Conservation (phyloP, 1,140 invertebrate genomes). For the Anagrus nilaparvatae region DNA sequence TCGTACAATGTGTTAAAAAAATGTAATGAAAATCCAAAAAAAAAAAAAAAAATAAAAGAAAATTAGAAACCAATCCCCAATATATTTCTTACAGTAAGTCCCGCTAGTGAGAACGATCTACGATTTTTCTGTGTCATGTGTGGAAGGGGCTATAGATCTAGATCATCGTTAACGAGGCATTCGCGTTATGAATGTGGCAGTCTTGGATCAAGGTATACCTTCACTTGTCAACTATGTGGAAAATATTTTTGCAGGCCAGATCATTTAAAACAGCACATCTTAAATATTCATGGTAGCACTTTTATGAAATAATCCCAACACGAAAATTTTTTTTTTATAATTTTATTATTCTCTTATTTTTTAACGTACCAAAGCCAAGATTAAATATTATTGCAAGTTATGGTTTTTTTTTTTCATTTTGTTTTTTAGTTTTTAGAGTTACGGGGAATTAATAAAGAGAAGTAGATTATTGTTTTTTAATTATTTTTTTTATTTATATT, state of each 20-base stretch:
- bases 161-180: constrained; percentile 40
- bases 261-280: constrained; percentile 41
- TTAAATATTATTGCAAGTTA: too few relatives aligned
- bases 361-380: too few relatives aligned
- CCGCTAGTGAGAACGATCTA: constrained; percentile 29
- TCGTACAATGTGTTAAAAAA: neutral
- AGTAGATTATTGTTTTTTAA: too few relatives aligned
- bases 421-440: too few relatives aligned
- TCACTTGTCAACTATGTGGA: constrained; percentile 41
- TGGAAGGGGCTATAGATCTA: constrained; percentile 39
- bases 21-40: neutral
- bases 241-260: constrained; percentile 41
- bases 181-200: constrained; percentile 42
- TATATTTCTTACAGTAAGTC: constrained; percentile 39
- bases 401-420: too few relatives aligned
- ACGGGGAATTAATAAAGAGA: too few relatives aligned
- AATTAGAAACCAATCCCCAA: constrained; percentile 34
- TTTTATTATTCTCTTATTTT: neutral
- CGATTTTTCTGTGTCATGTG: constrained; percentile 43
- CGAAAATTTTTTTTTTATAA: neutral
- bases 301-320: constrained; percentile 31
- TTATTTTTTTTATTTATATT: too few relatives aligned
- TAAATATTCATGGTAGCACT: constrained; percentile 39
- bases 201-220: constrained; percentile 39
- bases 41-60: constrained; percentile 13